Evolutionary conservation across 2,113 vertebrate species (phyloP), one percentile per base, ranked within the genome.

Genomic region (Dryoscopus gambensis): DNA sequence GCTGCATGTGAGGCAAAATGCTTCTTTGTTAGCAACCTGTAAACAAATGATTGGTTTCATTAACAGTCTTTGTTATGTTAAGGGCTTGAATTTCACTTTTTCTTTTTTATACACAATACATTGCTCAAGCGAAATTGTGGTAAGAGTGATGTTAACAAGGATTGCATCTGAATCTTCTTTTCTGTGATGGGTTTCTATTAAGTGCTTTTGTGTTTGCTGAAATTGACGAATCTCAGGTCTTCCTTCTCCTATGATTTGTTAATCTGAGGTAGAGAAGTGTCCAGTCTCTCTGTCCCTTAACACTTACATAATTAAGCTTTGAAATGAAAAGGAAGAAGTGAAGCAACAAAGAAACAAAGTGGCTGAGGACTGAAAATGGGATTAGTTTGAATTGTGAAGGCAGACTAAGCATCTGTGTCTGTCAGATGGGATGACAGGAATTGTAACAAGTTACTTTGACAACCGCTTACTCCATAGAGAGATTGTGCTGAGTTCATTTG

Each of bases 391-490:
- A 98, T 98, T 97, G 94, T 97, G 92, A 96, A 97, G 97, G 97
- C 97, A 97, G 97, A 97, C 96, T 95, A 98, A 98, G 97, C 98
- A 97, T 98, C 91, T 97, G 95, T 97, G 89, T 98, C 97, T 98
- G 98, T 98, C 98, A 98, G 92, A 90, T 87, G 69, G 95, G 89
- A 97, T 98, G 98, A 98, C 98, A 98, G 96, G 97, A 98, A 92
- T 98, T 98, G 96, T 98, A 98, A 98, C 98, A 98, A 98, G 98
- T 98, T 98, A 98, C 97, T 98, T 97, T 98, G 98, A 98, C 98
- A 98, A 97, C 97, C 88, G 84, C 97, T 86, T 73, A 79, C 96
- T 98, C 96, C 96, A 95, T 91, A 96, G 98, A 98, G 97, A 97
- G 96, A 98, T 98, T 98, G 97, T 97, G 69, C 96, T 81, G 95